A percentile compares a stretch with the other conserved stretches of the same genome.
These are phyloP conservation scores for Ptychoptera contaminata DNA, from an alignment of 2,888 invertebrate genomes.

Conservation along the genomic window DNA sequence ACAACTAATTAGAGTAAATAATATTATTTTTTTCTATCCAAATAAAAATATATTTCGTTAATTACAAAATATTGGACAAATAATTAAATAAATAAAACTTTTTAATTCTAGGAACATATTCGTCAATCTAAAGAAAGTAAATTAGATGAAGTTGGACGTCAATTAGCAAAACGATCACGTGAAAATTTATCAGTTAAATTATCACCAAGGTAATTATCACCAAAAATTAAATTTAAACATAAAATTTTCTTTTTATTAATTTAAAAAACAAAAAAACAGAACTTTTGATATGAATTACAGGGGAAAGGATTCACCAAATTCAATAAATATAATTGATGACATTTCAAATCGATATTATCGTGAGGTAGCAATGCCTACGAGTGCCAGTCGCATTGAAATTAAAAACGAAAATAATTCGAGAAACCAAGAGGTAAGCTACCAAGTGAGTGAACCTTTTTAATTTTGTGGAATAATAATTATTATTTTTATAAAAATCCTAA, in stretches of 20 bases:
- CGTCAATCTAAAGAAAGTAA: constrained; percentile 67
- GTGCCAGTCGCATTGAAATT: constrained; percentile 20
- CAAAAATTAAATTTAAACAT: not conserved
- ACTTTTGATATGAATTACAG: constrained; percentile 13
- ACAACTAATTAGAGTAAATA: too few relatives aligned
- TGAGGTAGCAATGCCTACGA: constrained; percentile 23
- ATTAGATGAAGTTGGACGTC: constrained; percentile 46
- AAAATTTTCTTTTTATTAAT: not conserved
- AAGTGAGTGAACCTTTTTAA: not conserved
- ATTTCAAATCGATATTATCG: constrained; percentile 29
- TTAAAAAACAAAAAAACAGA: not conserved
- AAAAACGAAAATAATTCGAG: constrained; percentile 21
- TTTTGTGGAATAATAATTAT: too few relatives aligned
- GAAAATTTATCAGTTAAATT: constrained; percentile 25
- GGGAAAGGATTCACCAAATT: constrained; percentile 28
- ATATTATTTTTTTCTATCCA: too few relatives aligned
- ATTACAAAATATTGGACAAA: not conserved
- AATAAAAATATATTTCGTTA: not conserved
- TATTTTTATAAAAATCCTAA: not conserved
- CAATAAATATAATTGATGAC: constrained; percentile 29
- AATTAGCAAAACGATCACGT: constrained; percentile 28
- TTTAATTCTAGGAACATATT: constrained; percentile 45
- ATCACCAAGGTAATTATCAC: constrained; percentile 15
- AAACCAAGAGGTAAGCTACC: constrained; percentile 4
- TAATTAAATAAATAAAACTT: too few relatives aligned